Evolutionary conservation across 2,888 invertebrate genomes (phyloP).

Genomic region (Diaperis boleti): DNA sequence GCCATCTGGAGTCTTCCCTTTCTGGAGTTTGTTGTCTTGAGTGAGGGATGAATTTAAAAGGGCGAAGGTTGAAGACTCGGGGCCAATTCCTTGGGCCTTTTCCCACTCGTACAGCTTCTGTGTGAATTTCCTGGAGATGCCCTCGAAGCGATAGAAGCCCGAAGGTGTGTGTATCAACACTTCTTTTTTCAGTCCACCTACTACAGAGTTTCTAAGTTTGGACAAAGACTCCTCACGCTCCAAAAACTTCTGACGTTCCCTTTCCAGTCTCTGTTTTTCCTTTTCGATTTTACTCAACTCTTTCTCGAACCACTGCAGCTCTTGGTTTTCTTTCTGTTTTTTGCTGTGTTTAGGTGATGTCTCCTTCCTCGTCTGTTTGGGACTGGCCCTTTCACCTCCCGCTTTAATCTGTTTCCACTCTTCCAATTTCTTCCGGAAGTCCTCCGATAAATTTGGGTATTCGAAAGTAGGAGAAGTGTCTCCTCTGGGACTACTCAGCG

Average conservation of each 20-base stretch:
- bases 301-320: slow-evolving; percentile 72
- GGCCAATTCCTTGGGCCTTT: slow-evolving; percentile 87
- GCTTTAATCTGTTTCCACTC: slow-evolving; percentile 87
- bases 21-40: slow-evolving; percentile 50
- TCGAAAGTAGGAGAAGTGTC: slow-evolving; percentile 65
- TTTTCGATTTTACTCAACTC: slow-evolving; percentile 72
- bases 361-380: slow-evolving; percentile 61
- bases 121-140: slow-evolving; percentile 89
- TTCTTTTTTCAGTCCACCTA: slow-evolving; percentile 73
- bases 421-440: slow-evolving; percentile 86
- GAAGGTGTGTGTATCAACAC: slow-evolving; percentile 86
- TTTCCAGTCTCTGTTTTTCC: slow-evolving; percentile 73
- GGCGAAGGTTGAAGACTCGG: slow-evolving; percentile 87
- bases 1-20: slow-evolving; percentile 11
- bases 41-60: slow-evolving; percentile 74
- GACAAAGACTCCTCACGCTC: slow-evolving; percentile 76
- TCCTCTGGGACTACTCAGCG: slow-evolving; percentile 59
- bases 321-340: slow-evolving; percentile 66
- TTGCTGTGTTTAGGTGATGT: slow-evolving; percentile 58
- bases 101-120: slow-evolving; percentile 93
- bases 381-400: slow-evolving; percentile 62
- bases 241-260: slow-evolving; percentile 73
- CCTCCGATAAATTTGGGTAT: slow-evolving; percentile 79
- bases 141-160: slow-evolving; percentile 87
- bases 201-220: slow-evolving; percentile 71